Percentiles rank a stretch among this genome's conserved stretches.
Conservation (phyloP, 2,797 vertebrate species). For the Lateolabrax maculatus region DNA sequence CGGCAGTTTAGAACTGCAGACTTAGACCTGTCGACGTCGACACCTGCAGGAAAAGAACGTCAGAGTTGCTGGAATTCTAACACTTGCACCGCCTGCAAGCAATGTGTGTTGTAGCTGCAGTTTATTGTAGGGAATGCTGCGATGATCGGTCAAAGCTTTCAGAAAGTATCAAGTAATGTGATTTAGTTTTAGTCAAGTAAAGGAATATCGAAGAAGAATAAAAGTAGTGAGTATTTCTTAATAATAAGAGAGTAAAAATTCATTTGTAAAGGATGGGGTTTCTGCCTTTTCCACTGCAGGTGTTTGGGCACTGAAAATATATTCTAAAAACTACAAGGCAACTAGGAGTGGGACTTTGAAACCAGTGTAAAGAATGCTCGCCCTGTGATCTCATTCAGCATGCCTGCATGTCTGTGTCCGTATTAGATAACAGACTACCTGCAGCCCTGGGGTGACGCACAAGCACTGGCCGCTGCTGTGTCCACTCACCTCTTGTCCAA, state of each 20-base stretch:
- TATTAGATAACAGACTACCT: slow-evolving; percentile 29
- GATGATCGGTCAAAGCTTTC: neutral
- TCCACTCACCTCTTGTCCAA: slow-evolving; percentile 22
- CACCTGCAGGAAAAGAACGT: neutral
- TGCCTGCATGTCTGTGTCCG: slow-evolving; percentile 11
- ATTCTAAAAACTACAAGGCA: neutral
- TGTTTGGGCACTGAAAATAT: neutral
- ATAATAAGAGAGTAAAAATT: neutral
- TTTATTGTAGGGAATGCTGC: neutral
- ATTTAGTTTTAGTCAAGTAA: neutral
- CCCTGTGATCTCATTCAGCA: slow-evolving; percentile 10
- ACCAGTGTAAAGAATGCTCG: neutral
- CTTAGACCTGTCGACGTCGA: neutral
- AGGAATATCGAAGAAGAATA: neutral
- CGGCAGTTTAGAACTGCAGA: neutral
- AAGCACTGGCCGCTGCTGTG: slow-evolving; percentile 9
- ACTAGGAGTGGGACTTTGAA: neutral
- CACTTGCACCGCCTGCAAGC: neutral
- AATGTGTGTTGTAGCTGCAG: neutral
- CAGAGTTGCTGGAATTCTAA: neutral
- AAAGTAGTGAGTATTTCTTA: neutral
- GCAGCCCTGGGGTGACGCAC: slow-evolving; percentile 33
- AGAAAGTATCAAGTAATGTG: neutral
- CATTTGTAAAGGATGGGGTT: neutral
- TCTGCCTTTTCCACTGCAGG: neutral